A percentile compares a stretch with the other conserved stretches of the same genome.
phyloP scores from a whole-genome alignment of 2,113 vertebrate genomes.

The Salvator merianae region DNA sequence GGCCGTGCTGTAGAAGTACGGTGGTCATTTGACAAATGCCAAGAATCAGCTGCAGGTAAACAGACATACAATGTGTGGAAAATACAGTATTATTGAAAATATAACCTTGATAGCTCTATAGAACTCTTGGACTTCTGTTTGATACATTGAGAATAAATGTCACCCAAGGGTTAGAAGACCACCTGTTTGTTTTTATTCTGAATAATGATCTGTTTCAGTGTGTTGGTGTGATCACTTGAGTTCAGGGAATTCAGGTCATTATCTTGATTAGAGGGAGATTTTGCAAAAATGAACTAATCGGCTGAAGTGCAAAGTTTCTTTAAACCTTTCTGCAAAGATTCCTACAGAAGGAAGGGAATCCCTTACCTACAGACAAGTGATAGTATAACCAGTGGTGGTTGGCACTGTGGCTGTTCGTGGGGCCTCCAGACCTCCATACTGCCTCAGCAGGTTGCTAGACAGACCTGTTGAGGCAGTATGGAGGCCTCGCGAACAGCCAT shows the following conservation, averaged over 20 bases:
- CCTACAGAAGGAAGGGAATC: neutral
- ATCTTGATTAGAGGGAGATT: too few species aligned
- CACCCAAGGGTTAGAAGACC: neutral
- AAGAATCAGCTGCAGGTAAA: slow-evolving; percentile 78
- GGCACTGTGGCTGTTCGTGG: too few species aligned
- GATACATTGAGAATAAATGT: fast-evolving
- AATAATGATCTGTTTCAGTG: neutral
- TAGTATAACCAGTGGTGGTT: too few species aligned
- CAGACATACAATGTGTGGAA: fast-evolving
- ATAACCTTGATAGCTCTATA: neutral
- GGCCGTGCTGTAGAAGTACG: slow-evolving; percentile 78
- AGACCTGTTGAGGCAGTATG: too few species aligned
- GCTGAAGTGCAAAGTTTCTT: too few species aligned
- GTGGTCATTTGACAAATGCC: slow-evolving; percentile 82
- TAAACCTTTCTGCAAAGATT: neutral
- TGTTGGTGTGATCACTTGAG: too few species aligned
- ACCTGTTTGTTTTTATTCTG: neutral
- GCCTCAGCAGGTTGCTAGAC: too few species aligned
- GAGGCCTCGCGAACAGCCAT: too few species aligned
- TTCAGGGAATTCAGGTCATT: too few species aligned
- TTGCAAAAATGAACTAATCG: neutral
- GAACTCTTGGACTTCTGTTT: neutral
- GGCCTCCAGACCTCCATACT: too few species aligned
- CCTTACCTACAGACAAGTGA: too few species aligned
- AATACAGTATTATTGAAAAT: neutral